A percentile compares a stretch with the other conserved stretches of the same genome.
Conservation (phyloP, 2,113 vertebrate genomes). For the Willisornis vidua region DNA sequence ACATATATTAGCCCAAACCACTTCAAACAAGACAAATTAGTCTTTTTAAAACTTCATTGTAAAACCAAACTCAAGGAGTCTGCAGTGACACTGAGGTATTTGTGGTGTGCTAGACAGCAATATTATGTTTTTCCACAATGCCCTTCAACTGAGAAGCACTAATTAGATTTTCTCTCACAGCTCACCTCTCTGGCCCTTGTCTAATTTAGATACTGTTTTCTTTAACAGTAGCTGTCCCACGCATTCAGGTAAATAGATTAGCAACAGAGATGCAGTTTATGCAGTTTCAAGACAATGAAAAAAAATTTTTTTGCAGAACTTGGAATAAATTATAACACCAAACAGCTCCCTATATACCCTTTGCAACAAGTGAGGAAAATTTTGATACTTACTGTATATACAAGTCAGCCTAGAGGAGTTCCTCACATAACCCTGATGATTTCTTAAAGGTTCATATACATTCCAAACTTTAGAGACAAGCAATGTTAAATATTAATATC, state of each 20-base stretch:
- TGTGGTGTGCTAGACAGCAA: background rate
- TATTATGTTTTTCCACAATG: background rate
- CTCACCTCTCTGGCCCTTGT: background rate
- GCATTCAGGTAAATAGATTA: background rate
- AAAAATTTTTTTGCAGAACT: background rate
- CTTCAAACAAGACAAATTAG: background rate
- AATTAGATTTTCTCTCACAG: background rate
- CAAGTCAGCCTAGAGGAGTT: background rate
- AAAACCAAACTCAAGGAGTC: background rate
- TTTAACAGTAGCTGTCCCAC: background rate
- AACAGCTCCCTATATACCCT: background rate
- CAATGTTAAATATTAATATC: background rate
- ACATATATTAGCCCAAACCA: background rate
- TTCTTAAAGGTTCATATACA: background rate
- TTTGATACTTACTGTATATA: background rate
- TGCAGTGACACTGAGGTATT: background rate
- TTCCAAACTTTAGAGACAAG: background rate
- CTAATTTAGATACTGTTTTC: background rate
- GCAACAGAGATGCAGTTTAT: background rate
- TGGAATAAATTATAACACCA: background rate
- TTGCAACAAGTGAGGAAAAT: background rate
- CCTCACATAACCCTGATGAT: background rate
- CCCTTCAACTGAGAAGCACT: background rate
- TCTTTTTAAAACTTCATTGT: background rate
- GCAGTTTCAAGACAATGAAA: background rate